A percentile compares a stretch with the other conserved stretches of the same genome.
Evolutionary conservation across 2,797 vertebrate species (phyloP).

Genomic region (Anniella stebbinsi): DNA sequence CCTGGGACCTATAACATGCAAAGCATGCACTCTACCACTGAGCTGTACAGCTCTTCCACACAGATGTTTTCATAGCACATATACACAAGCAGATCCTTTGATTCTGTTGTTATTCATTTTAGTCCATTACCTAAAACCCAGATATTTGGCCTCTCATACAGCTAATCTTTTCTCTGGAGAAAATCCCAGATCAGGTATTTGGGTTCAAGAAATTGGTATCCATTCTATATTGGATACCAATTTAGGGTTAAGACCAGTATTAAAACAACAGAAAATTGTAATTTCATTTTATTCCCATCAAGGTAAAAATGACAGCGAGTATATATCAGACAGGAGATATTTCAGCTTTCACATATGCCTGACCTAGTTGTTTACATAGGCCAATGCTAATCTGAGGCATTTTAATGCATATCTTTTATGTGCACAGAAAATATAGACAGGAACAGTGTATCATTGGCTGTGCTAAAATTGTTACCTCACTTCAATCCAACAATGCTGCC

Average conservation of each 20-base stretch:
- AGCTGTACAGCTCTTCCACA: not conserved
- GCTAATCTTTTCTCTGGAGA: constrained; percentile 10
- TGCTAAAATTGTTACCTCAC: not conserved
- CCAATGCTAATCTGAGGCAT: not conserved
- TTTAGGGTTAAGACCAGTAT: not conserved
- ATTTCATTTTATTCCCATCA: not conserved
- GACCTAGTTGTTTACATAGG: not conserved
- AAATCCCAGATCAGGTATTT: not conserved
- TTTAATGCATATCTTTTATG: not conserved
- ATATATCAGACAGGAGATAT: not conserved
- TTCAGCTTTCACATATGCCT: not conserved
- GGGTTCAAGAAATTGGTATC: not conserved
- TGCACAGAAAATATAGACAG: not conserved
- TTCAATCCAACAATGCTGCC: not conserved
- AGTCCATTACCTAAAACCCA: not conserved
- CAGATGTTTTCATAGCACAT: not conserved
- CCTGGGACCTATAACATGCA: not conserved
- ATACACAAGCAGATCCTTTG: too few relatives aligned
- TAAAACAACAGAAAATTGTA: not conserved
- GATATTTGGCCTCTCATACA: not conserved
- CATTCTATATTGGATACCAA: not conserved
- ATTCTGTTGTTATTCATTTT: constrained; percentile 20
- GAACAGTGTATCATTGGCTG: not conserved
- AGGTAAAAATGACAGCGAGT: not conserved
- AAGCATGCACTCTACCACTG: not conserved